Evolutionary conservation across 2,113 vertebrate genomes (phyloP).

Genomic region (Phocoena sinus): DNA sequence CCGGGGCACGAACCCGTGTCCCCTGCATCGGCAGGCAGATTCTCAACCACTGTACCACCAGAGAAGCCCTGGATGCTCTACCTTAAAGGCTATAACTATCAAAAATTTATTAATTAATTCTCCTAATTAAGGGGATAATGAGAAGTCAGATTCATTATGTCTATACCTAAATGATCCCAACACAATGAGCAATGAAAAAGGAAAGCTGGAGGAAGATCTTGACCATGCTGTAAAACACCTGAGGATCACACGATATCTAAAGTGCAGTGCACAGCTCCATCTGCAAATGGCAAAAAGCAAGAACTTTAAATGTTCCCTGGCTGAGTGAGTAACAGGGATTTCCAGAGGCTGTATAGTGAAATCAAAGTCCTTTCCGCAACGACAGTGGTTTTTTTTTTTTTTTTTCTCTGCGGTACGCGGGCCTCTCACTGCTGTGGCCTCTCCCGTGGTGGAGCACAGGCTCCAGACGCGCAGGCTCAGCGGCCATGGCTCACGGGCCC

Average conservation of each 20-base stretch:
- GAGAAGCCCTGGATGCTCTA: background rate
- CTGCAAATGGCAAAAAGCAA: background rate
- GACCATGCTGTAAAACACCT: background rate
- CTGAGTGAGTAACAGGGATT: background rate
- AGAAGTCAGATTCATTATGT: background rate
- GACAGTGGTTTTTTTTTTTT: background rate
- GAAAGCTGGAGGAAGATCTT: background rate
- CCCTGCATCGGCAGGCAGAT: too few relatives aligned
- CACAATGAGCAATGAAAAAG: background rate
- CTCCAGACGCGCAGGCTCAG: too few relatives aligned
- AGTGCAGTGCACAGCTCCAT: background rate
- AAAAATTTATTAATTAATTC: slow-evolving; percentile 13
- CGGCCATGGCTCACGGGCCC: too few relatives aligned
- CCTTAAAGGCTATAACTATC: background rate
- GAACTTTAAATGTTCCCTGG: background rate
- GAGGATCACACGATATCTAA: background rate
- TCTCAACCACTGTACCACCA: too few relatives aligned
- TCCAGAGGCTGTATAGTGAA: background rate
- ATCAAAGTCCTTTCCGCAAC: background rate
- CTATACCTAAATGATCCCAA: background rate
- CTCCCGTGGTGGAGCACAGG: too few relatives aligned
- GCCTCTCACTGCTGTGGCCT: too few relatives aligned
- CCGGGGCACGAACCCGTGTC: too few relatives aligned
- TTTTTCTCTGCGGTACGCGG: too few relatives aligned
- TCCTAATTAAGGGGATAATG: background rate